These are phyloP conservation scores for Vidua macroura DNA, from an alignment of 2,113 vertebrate genomes.

Conservation along the genomic window DNA sequence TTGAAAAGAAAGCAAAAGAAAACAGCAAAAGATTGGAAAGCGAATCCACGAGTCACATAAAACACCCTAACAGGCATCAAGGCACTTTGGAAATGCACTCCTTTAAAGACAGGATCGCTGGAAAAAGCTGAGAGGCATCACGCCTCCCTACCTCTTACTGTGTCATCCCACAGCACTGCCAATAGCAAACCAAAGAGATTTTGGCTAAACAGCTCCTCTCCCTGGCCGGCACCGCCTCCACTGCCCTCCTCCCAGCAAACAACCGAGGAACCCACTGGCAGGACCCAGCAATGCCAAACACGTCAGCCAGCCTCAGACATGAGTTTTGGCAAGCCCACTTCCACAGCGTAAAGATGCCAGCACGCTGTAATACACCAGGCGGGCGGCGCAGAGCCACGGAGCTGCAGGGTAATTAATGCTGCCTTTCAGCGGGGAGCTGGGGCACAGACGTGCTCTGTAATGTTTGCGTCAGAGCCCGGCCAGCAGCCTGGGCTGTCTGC, in stretches of 20 bases:
- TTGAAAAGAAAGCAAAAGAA: background rate
- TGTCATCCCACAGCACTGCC: background rate
- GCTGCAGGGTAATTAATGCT: background rate
- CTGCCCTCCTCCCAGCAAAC: background rate
- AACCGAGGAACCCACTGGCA: accelerated
- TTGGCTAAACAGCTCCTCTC: background rate
- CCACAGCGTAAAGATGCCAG: background rate
- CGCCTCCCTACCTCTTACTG: accelerated
- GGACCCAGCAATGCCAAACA: background rate
- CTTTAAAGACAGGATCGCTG: background rate
- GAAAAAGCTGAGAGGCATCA: background rate
- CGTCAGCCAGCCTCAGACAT: background rate
- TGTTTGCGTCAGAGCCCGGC: background rate
- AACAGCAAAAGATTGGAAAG: background rate
- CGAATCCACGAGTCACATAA: background rate
- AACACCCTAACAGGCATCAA: background rate
- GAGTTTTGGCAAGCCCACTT: background rate
- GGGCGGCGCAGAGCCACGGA: background rate
- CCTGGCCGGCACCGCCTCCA: background rate
- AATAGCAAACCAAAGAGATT: background rate
- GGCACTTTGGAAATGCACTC: background rate
- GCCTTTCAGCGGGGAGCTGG: background rate
- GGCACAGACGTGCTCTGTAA: background rate
- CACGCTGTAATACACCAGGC: accelerated
- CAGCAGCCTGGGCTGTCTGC: background rate